These are phyloP conservation scores for Molossus alvarezi DNA, from an alignment of 2,797 vertebrate genomes.

Conservation along the genomic window DNA sequence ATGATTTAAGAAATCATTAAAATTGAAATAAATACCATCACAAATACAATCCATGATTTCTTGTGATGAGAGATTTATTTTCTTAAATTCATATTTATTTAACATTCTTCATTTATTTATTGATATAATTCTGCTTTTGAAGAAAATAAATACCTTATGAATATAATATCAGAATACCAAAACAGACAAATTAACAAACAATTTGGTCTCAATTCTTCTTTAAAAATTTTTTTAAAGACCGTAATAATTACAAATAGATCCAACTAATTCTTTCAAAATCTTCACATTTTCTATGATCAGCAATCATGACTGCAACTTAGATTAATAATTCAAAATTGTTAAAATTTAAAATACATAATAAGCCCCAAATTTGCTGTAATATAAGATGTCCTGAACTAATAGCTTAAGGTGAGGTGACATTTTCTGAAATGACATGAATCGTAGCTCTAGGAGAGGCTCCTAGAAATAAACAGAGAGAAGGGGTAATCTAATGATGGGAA, in stretches of 20 bases:
- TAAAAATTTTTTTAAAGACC: background rate
- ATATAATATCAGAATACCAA: background rate
- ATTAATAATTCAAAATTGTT: background rate
- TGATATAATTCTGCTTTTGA: constrained; percentile 48
- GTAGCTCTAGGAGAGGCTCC: background rate
- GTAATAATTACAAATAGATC: background rate
- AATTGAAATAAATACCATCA: constrained; percentile 40
- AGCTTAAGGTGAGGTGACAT: background rate
- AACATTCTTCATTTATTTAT: constrained; percentile 23
- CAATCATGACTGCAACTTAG: background rate
- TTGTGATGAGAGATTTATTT: background rate
- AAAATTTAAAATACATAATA: constrained; percentile 12
- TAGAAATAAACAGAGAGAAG: background rate
- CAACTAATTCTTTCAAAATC: constrained; percentile 27
- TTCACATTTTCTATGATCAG: background rate
- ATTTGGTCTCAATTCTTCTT: background rate
- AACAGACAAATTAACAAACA: background rate
- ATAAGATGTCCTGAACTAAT: background rate
- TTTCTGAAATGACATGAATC: constrained; percentile 7
- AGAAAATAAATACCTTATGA: background rate
- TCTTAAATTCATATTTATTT: constrained; percentile 21
- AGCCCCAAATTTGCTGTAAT: constrained; percentile 14
- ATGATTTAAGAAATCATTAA: background rate
- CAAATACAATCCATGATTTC: background rate
- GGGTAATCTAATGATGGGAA: background rate